phyloP scores from a whole-genome alignment of 2,888 invertebrate genomes.

The Scotopteryx bipunctaria region DNA sequence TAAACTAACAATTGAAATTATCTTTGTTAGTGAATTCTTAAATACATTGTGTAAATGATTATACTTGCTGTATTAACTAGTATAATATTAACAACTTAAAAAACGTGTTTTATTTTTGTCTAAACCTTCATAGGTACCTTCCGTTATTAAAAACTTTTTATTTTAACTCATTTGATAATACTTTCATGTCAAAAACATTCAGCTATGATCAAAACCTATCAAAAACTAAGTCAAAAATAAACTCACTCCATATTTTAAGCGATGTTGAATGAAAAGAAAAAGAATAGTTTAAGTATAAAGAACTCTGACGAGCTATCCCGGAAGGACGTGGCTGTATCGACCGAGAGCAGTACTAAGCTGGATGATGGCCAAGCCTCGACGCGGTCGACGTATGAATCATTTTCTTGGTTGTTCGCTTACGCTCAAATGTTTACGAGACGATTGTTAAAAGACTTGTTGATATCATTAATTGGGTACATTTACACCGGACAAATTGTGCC shows the following conservation, averaged over 20 bases:
- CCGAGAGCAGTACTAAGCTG: conserved; percentile 36
- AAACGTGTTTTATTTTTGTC: conserved; percentile 51
- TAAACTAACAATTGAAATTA: conserved; percentile 27
- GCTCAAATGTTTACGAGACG: conserved; percentile 60
- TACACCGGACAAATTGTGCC: conserved; percentile 56
- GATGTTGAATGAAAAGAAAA: conserved; percentile 54
- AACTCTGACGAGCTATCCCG: conserved; percentile 38
- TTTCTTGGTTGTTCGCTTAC: conserved; percentile 62
- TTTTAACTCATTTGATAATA: neutral
- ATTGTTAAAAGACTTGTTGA: conserved; percentile 59
- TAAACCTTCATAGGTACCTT: conserved; percentile 12
- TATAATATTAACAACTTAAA: conserved; percentile 61
- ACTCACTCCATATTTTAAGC: conserved; percentile 25
- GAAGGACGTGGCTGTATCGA: conserved; percentile 43
- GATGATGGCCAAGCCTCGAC: conserved; percentile 50
- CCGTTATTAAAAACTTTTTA: conserved; percentile 12
- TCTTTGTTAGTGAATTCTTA: conserved; percentile 15
- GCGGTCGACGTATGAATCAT: conserved; percentile 64
- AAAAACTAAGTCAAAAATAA: neutral
- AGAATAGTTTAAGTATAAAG: conserved; percentile 54
- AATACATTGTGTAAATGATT: conserved; percentile 60
- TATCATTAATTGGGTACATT: conserved; percentile 50
- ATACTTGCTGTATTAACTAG: conserved; percentile 70
- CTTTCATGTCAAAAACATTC: conserved; percentile 3
- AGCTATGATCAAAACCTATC: neutral